Percentiles rank a stretch among this genome's conserved stretches.
phyloP scores from a whole-genome alignment of 2,113 vertebrate genomes.

The Epinephelus lanceolatus region DNA sequence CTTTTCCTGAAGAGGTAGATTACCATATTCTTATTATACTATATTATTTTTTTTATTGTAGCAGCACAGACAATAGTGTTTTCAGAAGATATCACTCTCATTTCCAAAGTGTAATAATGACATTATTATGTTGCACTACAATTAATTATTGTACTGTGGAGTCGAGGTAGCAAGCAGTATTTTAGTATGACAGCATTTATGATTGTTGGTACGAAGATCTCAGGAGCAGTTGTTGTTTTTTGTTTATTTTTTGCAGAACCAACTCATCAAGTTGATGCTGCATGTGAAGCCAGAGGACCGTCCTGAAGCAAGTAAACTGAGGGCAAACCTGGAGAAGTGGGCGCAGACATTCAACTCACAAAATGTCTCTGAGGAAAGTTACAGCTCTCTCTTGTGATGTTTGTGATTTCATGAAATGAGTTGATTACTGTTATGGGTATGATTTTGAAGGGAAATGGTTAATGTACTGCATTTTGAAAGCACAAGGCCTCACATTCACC shows the following conservation, averaged over 20 bases:
- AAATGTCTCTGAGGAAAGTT: not conserved
- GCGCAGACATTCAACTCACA: accelerated
- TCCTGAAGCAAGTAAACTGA: constrained; percentile 60
- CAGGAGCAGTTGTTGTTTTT: not conserved
- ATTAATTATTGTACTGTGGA: not conserved
- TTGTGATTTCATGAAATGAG: not conserved
- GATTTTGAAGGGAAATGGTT: not conserved
- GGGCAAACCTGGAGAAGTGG: constrained; percentile 26
- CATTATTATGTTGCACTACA: too few species aligned
- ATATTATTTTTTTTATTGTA: not conserved
- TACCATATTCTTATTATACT: not conserved
- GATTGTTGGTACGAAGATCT: not conserved
- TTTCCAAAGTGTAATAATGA: not conserved
- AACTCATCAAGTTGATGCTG: constrained; percentile 75
- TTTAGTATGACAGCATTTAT: not conserved
- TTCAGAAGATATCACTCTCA: not conserved
- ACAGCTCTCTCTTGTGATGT: not conserved
- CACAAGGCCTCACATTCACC: not conserved
- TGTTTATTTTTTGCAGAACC: constrained; percentile 51
- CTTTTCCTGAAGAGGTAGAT: too few species aligned
- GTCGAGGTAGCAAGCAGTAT: not conserved
- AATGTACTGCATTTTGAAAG: not conserved
- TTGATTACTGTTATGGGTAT: not conserved
- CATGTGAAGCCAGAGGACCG: constrained; percentile 54
- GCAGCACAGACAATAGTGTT: not conserved